Conservation (phyloP, 2,888 invertebrate genomes). For the Torymus aiolomorphi region DNA sequence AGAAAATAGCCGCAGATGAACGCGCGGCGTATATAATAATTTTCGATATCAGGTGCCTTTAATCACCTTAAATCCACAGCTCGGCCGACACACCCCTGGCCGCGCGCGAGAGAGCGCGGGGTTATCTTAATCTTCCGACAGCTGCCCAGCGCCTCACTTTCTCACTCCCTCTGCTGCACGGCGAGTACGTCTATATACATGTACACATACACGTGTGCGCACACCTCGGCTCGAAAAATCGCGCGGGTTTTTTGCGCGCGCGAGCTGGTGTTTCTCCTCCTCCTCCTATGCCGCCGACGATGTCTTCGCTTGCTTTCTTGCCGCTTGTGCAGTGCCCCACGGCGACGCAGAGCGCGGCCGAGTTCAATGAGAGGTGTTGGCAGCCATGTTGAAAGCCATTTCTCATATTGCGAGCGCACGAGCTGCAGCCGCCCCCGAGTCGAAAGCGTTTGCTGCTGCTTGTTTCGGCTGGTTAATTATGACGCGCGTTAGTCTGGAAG, state of each 20-base stretch:
- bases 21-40: conserved; percentile 67
- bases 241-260: conserved; percentile 29
- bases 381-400: conserved; percentile 56
- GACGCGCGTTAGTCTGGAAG: too few species aligned
- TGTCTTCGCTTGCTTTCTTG: conserved; percentile 9
- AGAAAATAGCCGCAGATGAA: conserved; percentile 54
- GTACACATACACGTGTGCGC: too few species aligned
- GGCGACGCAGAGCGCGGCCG: background rate
- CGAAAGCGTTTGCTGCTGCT: too few species aligned
- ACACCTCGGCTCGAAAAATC: conserved; percentile 24
- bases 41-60: conserved; percentile 75
- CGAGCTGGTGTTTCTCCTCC: background rate
- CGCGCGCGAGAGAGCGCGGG: conserved; percentile 74
- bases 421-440: background rate
- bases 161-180: conserved; percentile 52
- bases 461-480: too few species aligned
- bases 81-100: conserved; percentile 68
- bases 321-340: background rate
- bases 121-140: conserved; percentile 76
- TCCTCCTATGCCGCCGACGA: background rate
- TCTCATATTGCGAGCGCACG: conserved; percentile 43
- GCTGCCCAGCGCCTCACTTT: conserved; percentile 73
- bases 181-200: conserved; percentile 25
- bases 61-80: conserved; percentile 75
- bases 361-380: conserved; percentile 33